These are phyloP conservation scores for Ctena decussata DNA, from an alignment of 2,888 invertebrate genomes.

Conservation along the genomic window DNA sequence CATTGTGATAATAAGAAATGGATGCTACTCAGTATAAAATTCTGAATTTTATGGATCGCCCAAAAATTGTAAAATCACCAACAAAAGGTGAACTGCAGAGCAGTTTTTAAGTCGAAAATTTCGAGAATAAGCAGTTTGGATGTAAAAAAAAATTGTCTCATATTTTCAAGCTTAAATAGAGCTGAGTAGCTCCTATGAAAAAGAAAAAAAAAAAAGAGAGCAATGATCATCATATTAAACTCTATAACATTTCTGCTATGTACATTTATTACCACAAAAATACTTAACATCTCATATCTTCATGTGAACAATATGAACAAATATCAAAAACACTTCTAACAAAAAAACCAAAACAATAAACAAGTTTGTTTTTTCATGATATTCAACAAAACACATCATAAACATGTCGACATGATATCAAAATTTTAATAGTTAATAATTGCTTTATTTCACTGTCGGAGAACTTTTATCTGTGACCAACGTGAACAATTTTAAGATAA, in stretches of 20 bases:
- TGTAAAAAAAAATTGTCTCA: too few species aligned
- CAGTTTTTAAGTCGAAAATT: too few species aligned
- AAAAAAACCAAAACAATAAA: conserved; percentile 8
- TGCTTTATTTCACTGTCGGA: not conserved
- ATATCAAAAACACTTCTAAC: conserved; percentile 1
- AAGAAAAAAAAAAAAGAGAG: too few species aligned
- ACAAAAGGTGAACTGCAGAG: too few species aligned
- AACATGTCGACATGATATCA: not conserved
- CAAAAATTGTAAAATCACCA: too few species aligned
- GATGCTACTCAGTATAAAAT: too few species aligned
- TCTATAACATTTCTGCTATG: too few species aligned
- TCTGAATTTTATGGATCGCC: too few species aligned
- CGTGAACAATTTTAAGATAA: not conserved
- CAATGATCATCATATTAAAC: too few species aligned
- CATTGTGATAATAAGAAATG: not conserved
- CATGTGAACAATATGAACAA: not conserved
- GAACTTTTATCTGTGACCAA: not conserved
- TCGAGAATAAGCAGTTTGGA: too few species aligned
- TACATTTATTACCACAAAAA: not conserved
- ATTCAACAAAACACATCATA: not conserved
- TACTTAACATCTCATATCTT: not conserved
- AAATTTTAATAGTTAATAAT: not conserved
- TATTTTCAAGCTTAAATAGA: too few species aligned
- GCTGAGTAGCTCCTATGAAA: too few species aligned
- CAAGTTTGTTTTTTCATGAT: not conserved